A percentile compares a stretch with the other conserved stretches of the same genome.
These are phyloP conservation scores for Melanostigma gelatinosum DNA, from an alignment of 2,113 vertebrate species.

Conservation along the genomic window DNA sequence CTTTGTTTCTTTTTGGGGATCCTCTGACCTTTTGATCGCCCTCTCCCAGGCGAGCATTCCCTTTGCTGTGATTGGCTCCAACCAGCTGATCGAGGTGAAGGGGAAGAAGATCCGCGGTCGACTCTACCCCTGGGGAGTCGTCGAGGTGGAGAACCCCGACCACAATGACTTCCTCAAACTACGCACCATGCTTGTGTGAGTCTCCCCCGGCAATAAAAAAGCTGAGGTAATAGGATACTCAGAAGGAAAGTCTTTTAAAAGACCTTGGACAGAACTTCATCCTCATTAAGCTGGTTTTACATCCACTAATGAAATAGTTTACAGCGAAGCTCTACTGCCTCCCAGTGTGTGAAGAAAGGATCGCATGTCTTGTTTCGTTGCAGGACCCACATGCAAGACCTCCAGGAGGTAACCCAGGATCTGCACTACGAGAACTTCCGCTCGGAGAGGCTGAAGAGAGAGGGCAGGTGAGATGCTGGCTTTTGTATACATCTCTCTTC, in stretches of 20 bases:
- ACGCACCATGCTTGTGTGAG: slow-evolving; percentile 90
- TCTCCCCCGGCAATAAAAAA: slow-evolving; percentile 53
- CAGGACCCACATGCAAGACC: slow-evolving; percentile 92
- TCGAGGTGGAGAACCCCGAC: slow-evolving; percentile 92
- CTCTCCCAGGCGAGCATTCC: slow-evolving; percentile 87
- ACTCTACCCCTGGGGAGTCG: slow-evolving; percentile 88
- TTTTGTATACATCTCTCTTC: not conserved
- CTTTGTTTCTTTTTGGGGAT: slow-evolving; percentile 6
- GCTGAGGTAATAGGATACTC: not conserved
- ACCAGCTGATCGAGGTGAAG: slow-evolving; percentile 93
- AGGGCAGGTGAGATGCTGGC: slow-evolving; percentile 83
- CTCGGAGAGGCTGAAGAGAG: slow-evolving; percentile 90
- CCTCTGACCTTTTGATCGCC: slow-evolving; percentile 13
- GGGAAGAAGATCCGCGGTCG: slow-evolving; percentile 92
- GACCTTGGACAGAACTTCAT: slow-evolving; percentile 3
- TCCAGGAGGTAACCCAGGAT: slow-evolving; percentile 91
- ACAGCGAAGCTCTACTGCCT: slow-evolving; percentile 53
- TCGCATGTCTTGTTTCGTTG: slow-evolving; percentile 37
- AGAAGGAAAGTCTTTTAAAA: not conserved
- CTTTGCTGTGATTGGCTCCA: slow-evolving; percentile 90
- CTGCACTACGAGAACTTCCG: slow-evolving; percentile 94
- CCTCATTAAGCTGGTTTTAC: not conserved
- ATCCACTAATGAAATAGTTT: not conserved
- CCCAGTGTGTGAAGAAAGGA: slow-evolving; percentile 50
- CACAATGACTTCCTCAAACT: slow-evolving; percentile 94